Evolutionary conservation across 2,113 vertebrate genomes (phyloP).

Genomic region (Paradisaea rubra): DNA sequence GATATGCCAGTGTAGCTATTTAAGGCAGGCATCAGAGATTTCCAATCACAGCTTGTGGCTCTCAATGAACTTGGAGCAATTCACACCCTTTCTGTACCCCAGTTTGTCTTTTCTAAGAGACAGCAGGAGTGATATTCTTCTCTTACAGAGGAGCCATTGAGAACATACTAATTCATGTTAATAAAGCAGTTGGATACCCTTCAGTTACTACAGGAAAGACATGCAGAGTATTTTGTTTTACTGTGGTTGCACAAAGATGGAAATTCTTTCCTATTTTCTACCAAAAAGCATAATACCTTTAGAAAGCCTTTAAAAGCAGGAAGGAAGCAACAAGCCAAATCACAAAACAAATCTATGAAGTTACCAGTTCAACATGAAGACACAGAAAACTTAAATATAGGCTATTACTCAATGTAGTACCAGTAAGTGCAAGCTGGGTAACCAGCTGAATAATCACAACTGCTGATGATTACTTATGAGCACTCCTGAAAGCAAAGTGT

Average conservation of each 20-base stretch:
- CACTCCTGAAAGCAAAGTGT: neutral
- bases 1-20: neutral
- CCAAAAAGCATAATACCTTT: neutral
- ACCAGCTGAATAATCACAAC: neutral
- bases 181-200: neutral
- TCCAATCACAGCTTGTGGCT: neutral
- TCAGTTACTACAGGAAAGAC: neutral
- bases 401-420: neutral
- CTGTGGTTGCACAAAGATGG: neutral
- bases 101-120: neutral
- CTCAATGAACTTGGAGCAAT: neutral
- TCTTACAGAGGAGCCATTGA: neutral
- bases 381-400: neutral
- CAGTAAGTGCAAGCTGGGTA: neutral
- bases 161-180: neutral
- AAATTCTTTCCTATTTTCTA: neutral
- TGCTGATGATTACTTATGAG: neutral
- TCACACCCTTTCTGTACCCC: neutral
- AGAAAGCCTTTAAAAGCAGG: neutral
- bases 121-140: neutral
- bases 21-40: neutral
- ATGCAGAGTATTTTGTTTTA: neutral
- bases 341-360: neutral
- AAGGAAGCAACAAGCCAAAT: neutral
- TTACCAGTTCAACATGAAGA: neutral